Conservation (phyloP, 2,113 vertebrate genomes). For the Poeciliopsis turrubarensis region DNA sequence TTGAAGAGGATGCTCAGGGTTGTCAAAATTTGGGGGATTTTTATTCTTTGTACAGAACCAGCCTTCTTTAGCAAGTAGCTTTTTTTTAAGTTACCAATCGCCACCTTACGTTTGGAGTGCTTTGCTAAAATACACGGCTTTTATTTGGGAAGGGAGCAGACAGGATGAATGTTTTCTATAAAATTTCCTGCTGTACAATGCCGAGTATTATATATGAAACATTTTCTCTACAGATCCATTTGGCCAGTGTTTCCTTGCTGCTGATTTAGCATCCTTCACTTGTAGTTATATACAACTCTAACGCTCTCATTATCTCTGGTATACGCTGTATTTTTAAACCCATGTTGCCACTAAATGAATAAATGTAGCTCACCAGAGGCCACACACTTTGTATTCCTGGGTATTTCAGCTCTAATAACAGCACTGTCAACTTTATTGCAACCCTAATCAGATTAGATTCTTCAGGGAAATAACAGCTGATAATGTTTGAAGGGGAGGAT, state of each 20-base stretch:
- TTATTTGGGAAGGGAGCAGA: not conserved
- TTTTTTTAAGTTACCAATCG: not conserved
- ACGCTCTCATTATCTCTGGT: not conserved
- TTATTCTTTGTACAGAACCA: too few species aligned
- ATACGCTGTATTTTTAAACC: not conserved
- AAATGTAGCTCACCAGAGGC: constrained; percentile 30
- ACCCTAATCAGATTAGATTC: constrained; percentile 73
- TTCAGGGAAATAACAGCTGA: constrained; percentile 75
- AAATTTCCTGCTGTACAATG: not conserved
- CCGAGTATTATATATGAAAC: not conserved
- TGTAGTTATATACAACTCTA: constrained; percentile 11
- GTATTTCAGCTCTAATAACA: constrained; percentile 63
- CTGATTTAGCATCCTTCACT: constrained; percentile 8
- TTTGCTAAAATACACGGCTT: not conserved
- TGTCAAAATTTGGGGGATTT: too few species aligned
- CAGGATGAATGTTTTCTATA: not conserved
- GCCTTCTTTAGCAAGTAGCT: too few species aligned
- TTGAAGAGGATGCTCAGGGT: too few species aligned
- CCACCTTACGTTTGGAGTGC: not conserved
- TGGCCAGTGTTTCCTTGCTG: not conserved
- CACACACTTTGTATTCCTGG: constrained; percentile 52
- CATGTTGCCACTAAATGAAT: constrained; percentile 8
- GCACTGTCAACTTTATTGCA: constrained; percentile 56
- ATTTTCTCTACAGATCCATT: not conserved
- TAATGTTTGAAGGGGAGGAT: constrained; percentile 73